Base-by-base conservation (phyloP, 2,797 vertebrate genomes). In the Lerista edwardsae region DNA sequence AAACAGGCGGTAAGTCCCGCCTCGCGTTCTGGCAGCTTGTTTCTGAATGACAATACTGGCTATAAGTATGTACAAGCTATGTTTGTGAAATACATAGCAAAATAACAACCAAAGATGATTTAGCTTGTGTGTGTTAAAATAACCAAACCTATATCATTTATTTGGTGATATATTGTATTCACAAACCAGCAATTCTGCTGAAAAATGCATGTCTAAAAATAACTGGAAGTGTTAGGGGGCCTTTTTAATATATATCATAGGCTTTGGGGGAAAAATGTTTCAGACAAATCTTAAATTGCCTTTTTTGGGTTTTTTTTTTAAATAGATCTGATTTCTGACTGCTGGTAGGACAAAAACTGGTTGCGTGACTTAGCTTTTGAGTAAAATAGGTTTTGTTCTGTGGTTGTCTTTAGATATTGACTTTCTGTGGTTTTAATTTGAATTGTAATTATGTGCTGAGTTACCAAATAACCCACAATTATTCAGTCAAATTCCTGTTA, bases 401-500 rank as follows among this genome's bases (percentile, higher is more conserved):
- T 79, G 6, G 2, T 79, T 84, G 65, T 31, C 55, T 61, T 55
- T 0, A 0, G 25, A 62, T 78, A 17, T 61, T 87, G 76, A 68
- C n/a, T 78, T 65, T 71, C 9, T 59, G 36, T 75, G 78, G 76
- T 44, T 85, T 67, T 68, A 85, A 75, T 68, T 31, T 67, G 15
- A 76, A 75, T 19, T 75, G 25, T 67, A 85, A 14, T 85, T 80
- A 29, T 59, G 8, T 65, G 51, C 19, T 41, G 2, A 41, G 44
- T 27, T 83, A 71, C 2, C 41, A 39, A 79, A 79, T 41, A 88
- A 71, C 5, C 6, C 34, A 12, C 2, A 3, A 19, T 73, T 88
- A 47, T 83, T 92, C 86, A 90, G 31, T 31, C 44, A 71, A 39
- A 73, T 82, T 87, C 47, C 5, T 84, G 0, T 11, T 84, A 83